phyloP scores from a whole-genome alignment of 1,140 invertebrate genomes.

The Nephila pilipes region DNA sequence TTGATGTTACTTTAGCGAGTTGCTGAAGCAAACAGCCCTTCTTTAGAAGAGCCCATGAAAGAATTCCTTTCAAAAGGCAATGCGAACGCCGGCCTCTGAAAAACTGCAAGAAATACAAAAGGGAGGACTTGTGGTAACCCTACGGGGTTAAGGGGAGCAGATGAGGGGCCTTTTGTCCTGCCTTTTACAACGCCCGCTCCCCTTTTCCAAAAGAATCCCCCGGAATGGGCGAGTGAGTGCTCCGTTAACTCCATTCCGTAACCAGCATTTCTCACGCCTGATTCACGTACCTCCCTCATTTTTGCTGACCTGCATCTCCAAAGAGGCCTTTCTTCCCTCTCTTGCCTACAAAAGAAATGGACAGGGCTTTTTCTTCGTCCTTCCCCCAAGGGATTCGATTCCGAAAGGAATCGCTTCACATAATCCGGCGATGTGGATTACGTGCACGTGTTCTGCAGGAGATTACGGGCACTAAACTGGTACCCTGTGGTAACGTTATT shows the following conservation, averaged over 20 bases:
- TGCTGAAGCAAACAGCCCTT: slow-evolving; percentile 5
- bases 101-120: slow-evolving; percentile 28
- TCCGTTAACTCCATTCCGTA: slow-evolving; percentile 61
- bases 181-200: slow-evolving; percentile 26
- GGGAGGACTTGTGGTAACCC: slow-evolving; percentile 12
- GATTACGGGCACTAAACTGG: slow-evolving; percentile 37
- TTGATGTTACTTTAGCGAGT: neutral
- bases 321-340: neutral
- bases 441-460: slow-evolving; percentile 12
- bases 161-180: slow-evolving; percentile 28
- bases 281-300: slow-evolving; percentile 48
- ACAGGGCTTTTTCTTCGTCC: neutral
- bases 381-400: neutral
- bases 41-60: neutral
- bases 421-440: slow-evolving; percentile 44
- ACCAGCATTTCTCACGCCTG: slow-evolving; percentile 65
- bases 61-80: slow-evolving; percentile 30
- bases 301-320: slow-evolving; percentile 52
- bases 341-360: neutral
- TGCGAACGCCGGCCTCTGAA: neutral
- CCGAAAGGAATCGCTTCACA: slow-evolving; percentile 14
- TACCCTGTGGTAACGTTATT: slow-evolving; percentile 38
- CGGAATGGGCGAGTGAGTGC: slow-evolving; percentile 37
- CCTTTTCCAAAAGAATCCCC: slow-evolving; percentile 63
- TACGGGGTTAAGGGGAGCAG: neutral